Evolutionary conservation across 2,888 invertebrate genomes (phyloP).

Genomic region (Punctoribates punctum): DNA sequence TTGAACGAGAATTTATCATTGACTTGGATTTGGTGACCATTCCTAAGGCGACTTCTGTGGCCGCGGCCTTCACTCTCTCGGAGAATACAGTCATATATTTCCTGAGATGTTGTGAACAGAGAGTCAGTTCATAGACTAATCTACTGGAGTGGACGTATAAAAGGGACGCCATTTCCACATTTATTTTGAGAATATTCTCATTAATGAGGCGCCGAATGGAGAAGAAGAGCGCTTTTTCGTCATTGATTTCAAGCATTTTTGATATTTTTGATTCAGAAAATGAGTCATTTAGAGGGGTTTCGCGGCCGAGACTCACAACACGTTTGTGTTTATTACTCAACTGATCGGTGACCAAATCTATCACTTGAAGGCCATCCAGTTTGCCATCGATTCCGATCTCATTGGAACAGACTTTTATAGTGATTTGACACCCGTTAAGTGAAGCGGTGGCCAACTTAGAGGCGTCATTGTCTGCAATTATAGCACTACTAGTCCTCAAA

Average conservation of each 20-base stretch:
- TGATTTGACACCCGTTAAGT: slow-evolving; percentile 79
- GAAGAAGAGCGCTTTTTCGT: slow-evolving; percentile 40
- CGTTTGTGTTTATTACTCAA: slow-evolving; percentile 72
- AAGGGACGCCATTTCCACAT: slow-evolving; percentile 76
- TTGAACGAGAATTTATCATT: background rate
- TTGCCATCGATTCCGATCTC: slow-evolving; percentile 71
- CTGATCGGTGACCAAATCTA: slow-evolving; percentile 66
- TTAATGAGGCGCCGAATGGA: slow-evolving; percentile 18
- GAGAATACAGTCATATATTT: slow-evolving; percentile 80
- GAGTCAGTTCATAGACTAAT: slow-evolving; percentile 76
- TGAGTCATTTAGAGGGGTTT: background rate
- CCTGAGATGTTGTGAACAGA: slow-evolving; percentile 84
- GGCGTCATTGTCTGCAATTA: slow-evolving; percentile 47
- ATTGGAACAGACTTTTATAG: slow-evolving; percentile 34
- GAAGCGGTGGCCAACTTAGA: slow-evolving; percentile 91
- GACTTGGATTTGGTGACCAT: slow-evolving; percentile 55
- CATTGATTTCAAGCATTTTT: background rate
- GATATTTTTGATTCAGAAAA: background rate
- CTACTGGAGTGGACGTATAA: slow-evolving; percentile 90
- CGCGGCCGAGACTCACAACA: slow-evolving; percentile 77
- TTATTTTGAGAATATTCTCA: slow-evolving; percentile 50
- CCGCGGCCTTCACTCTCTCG: slow-evolving; percentile 78
- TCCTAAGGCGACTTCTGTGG: slow-evolving; percentile 88
- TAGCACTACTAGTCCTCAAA: slow-evolving; percentile 65
- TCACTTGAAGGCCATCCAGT: slow-evolving; percentile 78